Percentiles rank a stretch among this genome's conserved stretches.
Conservation (phyloP, 2,888 invertebrate species). For the Pheosia tremula region DNA sequence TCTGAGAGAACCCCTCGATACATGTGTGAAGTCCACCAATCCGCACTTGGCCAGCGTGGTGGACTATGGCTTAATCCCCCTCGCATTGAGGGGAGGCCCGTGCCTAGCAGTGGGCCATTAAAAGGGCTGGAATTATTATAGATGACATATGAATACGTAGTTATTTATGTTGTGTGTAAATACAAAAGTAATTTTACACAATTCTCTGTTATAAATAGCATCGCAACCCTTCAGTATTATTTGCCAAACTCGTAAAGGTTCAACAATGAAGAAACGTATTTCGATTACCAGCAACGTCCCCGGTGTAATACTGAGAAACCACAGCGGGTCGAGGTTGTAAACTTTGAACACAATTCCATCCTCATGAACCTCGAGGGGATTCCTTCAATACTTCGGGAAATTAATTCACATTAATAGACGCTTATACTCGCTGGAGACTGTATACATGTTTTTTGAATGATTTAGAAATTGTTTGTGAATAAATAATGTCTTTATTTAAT, state of each 20-base stretch:
- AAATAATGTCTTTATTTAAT: no score
- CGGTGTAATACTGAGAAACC: constrained; percentile 6
- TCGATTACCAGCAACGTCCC: constrained; percentile 33
- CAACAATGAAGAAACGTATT: constrained; percentile 29
- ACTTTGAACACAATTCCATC: constrained; percentile 16
- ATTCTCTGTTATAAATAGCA: not conserved
- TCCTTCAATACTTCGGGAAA: constrained; percentile 25
- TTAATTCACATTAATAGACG: constrained; percentile 37
- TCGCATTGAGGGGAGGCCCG: no score
- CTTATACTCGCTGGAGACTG: constrained; percentile 24
- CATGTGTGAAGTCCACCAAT: no score
- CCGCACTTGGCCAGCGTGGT: no score
- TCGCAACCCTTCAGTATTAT: not conserved
- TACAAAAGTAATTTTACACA: no score
- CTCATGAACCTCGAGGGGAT: constrained; percentile 14
- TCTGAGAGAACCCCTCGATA: no score
- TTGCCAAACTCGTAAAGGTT: constrained; percentile 24
- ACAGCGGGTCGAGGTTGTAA: constrained; percentile 19
- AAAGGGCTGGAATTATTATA: no score
- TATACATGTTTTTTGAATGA: constrained; percentile 1
- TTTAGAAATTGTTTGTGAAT: not conserved
- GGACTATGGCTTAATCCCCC: no score
- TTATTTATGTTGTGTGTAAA: no score
- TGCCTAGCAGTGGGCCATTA: no score
- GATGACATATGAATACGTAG: no score